These are phyloP conservation scores for Enteromius argenteus DNA, from an alignment of 2,797 vertebrate species.

Conservation along the genomic window DNA sequence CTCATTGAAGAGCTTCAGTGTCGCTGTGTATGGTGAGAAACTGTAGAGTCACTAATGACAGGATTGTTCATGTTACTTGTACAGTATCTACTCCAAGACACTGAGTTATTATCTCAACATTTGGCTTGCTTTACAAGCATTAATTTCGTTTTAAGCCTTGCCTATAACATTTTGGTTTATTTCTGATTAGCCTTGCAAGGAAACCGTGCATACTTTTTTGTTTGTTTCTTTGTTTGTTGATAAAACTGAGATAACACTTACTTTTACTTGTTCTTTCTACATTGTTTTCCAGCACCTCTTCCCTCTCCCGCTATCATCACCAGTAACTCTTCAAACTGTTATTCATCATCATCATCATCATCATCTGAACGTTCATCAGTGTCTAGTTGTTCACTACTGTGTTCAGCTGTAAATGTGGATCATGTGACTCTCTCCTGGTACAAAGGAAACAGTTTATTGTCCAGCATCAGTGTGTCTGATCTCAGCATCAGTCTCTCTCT, in stretches of 20 bases:
- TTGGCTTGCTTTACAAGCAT: too few species aligned
- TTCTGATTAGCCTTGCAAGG: background rate
- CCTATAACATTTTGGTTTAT: background rate
- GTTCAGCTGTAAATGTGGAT: background rate
- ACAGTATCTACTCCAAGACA: too few species aligned
- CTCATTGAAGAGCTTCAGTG: background rate
- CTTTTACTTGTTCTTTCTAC: background rate
- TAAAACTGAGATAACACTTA: background rate
- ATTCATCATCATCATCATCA: background rate
- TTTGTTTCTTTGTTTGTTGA: background rate
- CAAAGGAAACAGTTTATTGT: background rate
- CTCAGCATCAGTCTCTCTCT: conserved; percentile 31
- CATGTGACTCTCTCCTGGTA: background rate
- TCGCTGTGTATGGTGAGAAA: background rate
- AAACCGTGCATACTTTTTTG: too few species aligned
- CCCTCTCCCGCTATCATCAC: background rate
- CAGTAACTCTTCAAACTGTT: background rate
- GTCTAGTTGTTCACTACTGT: background rate
- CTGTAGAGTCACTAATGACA: background rate
- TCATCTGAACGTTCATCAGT: background rate
- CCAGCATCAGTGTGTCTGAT: conserved; percentile 12
- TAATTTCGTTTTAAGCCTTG: background rate
- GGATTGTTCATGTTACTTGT: too few species aligned
- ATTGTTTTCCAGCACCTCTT: background rate
- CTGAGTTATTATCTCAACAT: too few species aligned